phyloP scores from a whole-genome alignment of 30 jellyfish, hydroid and myxozoan species.

The Morbakka virulenta region DNA sequence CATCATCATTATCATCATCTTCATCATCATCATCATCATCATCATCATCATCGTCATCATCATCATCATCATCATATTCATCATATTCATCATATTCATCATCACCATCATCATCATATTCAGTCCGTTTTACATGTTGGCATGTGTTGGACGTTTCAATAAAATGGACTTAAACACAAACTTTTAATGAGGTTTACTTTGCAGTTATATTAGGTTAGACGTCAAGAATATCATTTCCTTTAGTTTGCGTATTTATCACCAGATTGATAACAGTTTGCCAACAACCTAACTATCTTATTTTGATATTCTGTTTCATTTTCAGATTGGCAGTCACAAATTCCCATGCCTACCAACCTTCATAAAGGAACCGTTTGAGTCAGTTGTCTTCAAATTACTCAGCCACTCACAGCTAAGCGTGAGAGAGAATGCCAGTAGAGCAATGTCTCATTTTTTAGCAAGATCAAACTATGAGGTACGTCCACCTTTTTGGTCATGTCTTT shows the following conservation, averaged over 20 bases:
- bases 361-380: constrained; percentile 52
- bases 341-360: constrained; percentile 60
- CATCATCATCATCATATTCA: background rate
- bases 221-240: too few species aligned
- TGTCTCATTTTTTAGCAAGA: constrained; percentile 56
- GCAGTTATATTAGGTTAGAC: too few species aligned
- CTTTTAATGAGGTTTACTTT: too few species aligned
- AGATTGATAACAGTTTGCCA: too few species aligned
- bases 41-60: background rate
- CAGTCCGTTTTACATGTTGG: too few species aligned
- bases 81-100: background rate
- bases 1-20: background rate
- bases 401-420: constrained; percentile 75
- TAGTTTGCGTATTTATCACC: too few species aligned
- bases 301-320: too few species aligned
- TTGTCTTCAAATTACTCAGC: constrained; percentile 48
- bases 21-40: background rate
- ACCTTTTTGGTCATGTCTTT: background rate
- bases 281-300: too few species aligned
- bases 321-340: constrained; percentile 63
- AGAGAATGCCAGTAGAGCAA: constrained; percentile 79
- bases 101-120: background rate
- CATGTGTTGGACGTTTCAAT: too few species aligned
- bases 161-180: too few species aligned
- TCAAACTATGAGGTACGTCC: constrained; percentile 66